Evolutionary conservation across 2,113 vertebrate species (phyloP), one percentile per base, ranked within the genome.

Genomic region (Mormyrus iriodes): DNA sequence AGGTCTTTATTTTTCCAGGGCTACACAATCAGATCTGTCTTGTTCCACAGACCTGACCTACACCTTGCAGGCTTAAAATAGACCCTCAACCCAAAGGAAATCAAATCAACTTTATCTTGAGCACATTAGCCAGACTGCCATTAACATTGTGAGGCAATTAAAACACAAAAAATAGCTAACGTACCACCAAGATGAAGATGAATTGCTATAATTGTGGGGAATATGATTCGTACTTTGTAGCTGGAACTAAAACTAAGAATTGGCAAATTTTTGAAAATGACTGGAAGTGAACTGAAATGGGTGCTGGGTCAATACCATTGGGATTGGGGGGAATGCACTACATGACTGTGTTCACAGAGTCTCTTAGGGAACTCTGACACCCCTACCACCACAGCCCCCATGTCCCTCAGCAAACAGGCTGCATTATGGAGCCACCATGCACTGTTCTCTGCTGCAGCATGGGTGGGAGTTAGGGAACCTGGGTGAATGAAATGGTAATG

Each of bases 211-310:
- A 91, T 94, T 90, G 85, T 76, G 85, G 85, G 90, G 91, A 93
- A 94, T 21, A 15, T 88, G 76, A 91, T 91, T 92, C 90, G 89
- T 89, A 92, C 93, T 94, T 93, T 92, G 89, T 91, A 91, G 92
- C 90, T 90, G 13, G 88, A 89, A 91, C 91, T 90, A 91, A 92
- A 94, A 94, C 93, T 93, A 95, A 94, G 92, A 88, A 90, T 92
- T 88, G 91, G 90, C 58, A 82, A 88, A 88, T 89, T 94, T 91
- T 94, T 90, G 89, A 76, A 90, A 88, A 91, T 92, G 92, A 92
- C 86, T 94, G 93, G 94, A 76, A 27, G 24, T 76, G 79, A 92
- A 93, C 91, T 88, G 85, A 87, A 91, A 89, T 90, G 58, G 86
- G 85, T 90, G 90, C 58, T 94, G 92, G 94, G 94, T 94, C 93